Conservation (phyloP, 2,888 invertebrate species). For the Brachylomia viminalis region DNA sequence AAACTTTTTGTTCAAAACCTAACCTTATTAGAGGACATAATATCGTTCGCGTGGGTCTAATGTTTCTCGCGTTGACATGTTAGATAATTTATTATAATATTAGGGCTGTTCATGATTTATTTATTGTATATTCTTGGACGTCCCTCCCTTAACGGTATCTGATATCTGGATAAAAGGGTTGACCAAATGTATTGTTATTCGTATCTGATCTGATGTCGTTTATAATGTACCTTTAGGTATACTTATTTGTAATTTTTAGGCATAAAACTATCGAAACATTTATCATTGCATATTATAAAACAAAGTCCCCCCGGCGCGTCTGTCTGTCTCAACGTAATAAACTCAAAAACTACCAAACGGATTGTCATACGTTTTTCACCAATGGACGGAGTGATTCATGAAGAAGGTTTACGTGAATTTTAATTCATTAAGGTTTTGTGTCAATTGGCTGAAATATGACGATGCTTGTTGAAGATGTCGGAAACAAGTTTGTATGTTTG, state of each 20-base stretch:
- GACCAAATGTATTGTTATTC: constrained; percentile 15
- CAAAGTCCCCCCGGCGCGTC: neutral
- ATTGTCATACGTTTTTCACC: neutral
- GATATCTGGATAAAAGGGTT: constrained; percentile 29
- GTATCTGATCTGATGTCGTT: neutral
- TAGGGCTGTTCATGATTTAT: constrained; percentile 22
- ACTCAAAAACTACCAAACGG: neutral
- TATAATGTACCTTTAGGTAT: no score
- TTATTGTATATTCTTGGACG: constrained; percentile 30
- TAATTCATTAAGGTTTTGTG: neutral
- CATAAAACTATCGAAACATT: neutral
- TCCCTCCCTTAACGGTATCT: constrained; percentile 27
- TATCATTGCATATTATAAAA: neutral
- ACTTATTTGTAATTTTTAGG: neutral
- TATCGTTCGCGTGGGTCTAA: constrained; percentile 1
- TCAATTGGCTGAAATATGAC: neutral
- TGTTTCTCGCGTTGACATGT: constrained; percentile 23
- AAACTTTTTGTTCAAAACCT: neutral
- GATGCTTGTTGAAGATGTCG: neutral
- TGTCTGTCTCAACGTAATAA: neutral
- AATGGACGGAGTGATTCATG: neutral
- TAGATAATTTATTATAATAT: constrained; percentile 32
- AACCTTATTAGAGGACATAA: neutral
- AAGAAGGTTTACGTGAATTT: no score
- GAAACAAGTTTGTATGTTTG: neutral